Conservation (phyloP, 2,797 vertebrate species). For the Cossypha niveicapilla region DNA sequence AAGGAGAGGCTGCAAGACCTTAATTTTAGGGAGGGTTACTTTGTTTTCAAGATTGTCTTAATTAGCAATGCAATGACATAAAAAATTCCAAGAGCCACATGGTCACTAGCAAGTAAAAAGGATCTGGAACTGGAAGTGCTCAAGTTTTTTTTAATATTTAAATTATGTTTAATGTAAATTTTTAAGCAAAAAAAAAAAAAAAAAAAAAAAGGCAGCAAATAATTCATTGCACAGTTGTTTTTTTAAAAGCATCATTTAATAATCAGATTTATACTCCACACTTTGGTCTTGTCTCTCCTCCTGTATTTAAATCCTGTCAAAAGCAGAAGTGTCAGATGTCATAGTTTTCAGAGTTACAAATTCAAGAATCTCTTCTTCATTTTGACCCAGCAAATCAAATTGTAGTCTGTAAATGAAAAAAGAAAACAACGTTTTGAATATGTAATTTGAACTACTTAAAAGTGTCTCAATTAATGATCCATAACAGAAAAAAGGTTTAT, state of each 20-base stretch:
- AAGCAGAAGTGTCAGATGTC: background rate
- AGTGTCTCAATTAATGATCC: background rate
- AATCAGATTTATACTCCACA: background rate
- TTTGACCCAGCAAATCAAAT: background rate
- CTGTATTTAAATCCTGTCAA: background rate
- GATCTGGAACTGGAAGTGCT: background rate
- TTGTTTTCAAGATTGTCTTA: background rate
- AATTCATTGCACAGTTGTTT: background rate
- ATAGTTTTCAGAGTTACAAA: background rate
- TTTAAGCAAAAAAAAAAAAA: background rate
- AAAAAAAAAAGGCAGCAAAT: background rate
- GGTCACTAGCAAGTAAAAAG: background rate
- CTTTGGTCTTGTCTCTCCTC: background rate
- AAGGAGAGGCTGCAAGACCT: background rate
- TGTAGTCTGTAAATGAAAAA: background rate
- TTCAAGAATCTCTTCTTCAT: background rate
- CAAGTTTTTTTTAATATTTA: background rate
- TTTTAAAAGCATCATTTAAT: background rate
- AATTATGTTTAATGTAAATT: background rate
- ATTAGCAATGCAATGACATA: background rate
- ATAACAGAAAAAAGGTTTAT: background rate
- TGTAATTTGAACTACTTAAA: background rate
- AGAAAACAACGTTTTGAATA: background rate
- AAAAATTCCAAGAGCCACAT: background rate
- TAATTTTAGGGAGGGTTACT: background rate